phyloP scores from a whole-genome alignment of 2,888 invertebrate species.

The Calliopum simillimum region DNA sequence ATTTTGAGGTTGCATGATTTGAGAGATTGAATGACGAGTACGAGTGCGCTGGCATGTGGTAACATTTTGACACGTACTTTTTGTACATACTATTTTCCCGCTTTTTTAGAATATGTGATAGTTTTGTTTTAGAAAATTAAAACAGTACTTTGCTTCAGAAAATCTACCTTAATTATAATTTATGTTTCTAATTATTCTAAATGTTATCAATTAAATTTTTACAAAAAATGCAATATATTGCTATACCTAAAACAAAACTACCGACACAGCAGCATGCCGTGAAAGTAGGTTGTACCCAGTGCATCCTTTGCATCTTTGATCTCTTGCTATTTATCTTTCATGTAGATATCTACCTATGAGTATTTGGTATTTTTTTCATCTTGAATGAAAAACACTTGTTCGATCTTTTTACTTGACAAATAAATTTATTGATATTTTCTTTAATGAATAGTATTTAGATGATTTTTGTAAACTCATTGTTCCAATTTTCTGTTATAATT shows the following conservation, averaged over 20 bases:
- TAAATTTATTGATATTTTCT: constrained; percentile 21
- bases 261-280: constrained; percentile 40
- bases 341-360: neutral
- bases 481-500: constrained; percentile 31
- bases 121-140: too few relatives aligned
- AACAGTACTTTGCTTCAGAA: too few relatives aligned
- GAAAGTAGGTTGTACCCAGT: constrained; percentile 39
- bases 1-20: too few relatives aligned
- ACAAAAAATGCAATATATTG: neutral
- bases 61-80: constrained; percentile 3
- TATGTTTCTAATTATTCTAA: constrained; percentile 10
- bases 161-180: too few relatives aligned
- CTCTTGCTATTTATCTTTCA: neutral
- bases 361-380: neutral
- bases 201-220: constrained; percentile 24
- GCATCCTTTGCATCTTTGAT: constrained; percentile 26
- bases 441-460: neutral
- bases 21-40: neutral
- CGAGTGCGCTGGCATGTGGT: neutral
- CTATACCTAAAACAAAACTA: neutral
- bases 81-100: too few relatives aligned
- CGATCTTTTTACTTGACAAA: neutral
- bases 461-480: constrained; percentile 38
- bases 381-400: constrained; percentile 16
- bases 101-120: too few relatives aligned